Evolutionary conservation across 1,140 invertebrate genomes (phyloP).

Genomic region (Brachionus asplanchnoidis): DNA sequence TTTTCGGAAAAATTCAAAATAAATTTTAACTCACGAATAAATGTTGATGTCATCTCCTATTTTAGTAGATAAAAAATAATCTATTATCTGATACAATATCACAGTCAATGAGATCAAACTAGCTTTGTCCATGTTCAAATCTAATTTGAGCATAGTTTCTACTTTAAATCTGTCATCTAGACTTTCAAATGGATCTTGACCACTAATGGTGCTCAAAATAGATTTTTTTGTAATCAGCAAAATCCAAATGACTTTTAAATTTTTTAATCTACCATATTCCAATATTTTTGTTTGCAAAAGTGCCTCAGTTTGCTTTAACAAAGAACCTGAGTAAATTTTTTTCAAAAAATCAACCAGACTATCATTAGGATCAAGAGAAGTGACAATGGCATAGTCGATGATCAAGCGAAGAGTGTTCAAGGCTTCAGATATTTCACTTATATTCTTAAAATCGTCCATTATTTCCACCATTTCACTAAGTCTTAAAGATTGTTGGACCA

Average conservation of each 20-base stretch:
- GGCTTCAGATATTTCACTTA: constrained; percentile 7
- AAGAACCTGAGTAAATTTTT: neutral
- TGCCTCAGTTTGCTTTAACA: neutral
- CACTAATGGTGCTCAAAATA: neutral
- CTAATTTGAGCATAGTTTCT: neutral
- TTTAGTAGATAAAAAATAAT: neutral
- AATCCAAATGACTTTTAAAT: constrained; percentile 6
- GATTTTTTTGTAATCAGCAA: neutral
- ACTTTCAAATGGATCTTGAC: neutral
- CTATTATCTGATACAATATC: neutral
- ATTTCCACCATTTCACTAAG: neutral
- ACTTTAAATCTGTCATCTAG: neutral
- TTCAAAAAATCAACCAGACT: neutral
- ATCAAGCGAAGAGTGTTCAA: neutral
- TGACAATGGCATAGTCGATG: neutral
- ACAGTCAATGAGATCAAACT: neutral
- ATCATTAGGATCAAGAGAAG: neutral
- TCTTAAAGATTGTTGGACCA: neutral
- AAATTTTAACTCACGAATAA: neutral
- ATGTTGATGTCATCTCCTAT: neutral
- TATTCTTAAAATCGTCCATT: constrained; percentile 7
- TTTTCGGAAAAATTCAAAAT: neutral
- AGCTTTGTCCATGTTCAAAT: neutral
- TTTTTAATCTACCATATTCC: neutral
- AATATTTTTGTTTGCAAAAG: neutral